A percentile compares a stretch with the other conserved stretches of the same genome.
Evolutionary conservation across 1,140 invertebrate genomes (phyloP).

Genomic region (Heliconius hewitsoni): DNA sequence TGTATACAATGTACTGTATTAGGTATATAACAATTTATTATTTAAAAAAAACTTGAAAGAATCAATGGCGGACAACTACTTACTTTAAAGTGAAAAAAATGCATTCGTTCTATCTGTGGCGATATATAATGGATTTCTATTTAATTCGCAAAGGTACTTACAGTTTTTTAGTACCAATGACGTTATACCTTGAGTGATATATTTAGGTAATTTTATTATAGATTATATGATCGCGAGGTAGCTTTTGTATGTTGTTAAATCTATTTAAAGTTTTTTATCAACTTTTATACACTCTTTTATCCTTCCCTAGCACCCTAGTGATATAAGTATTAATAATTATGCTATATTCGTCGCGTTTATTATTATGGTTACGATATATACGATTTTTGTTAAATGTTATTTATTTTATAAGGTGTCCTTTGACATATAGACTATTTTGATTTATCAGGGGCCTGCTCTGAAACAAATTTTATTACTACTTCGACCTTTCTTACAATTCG

Average conservation of each 20-base stretch:
- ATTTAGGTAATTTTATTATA: conserved; percentile 70
- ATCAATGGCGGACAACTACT: background rate
- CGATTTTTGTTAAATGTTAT: conserved; percentile 14
- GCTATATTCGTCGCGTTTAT: conserved; percentile 12
- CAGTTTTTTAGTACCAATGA: conserved; percentile 28
- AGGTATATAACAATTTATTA: too few species aligned
- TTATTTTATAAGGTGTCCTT: conserved; percentile 14
- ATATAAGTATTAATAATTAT: conserved; percentile 39
- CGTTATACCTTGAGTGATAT: conserved; percentile 62
- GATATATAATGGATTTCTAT: conserved; percentile 1
- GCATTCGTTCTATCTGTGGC: conserved; percentile 21
- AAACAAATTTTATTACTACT: background rate
- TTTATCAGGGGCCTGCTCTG: background rate
- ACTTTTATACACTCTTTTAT: conserved; percentile 81
- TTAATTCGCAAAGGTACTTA: conserved; percentile 24
- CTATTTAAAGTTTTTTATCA: conserved; percentile 79
- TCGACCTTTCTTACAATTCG: background rate
- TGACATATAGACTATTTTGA: background rate
- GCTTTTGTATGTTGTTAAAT: conserved; percentile 81
- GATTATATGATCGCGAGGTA: conserved; percentile 63
- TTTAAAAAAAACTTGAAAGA: background rate
- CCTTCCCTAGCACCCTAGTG: conserved; percentile 76
- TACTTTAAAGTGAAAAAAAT: background rate
- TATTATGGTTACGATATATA: conserved; percentile 12
- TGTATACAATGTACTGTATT: background rate